These are phyloP conservation scores for Galaxias olidus DNA, from an alignment of 2,797 vertebrate species.

Conservation along the genomic window DNA sequence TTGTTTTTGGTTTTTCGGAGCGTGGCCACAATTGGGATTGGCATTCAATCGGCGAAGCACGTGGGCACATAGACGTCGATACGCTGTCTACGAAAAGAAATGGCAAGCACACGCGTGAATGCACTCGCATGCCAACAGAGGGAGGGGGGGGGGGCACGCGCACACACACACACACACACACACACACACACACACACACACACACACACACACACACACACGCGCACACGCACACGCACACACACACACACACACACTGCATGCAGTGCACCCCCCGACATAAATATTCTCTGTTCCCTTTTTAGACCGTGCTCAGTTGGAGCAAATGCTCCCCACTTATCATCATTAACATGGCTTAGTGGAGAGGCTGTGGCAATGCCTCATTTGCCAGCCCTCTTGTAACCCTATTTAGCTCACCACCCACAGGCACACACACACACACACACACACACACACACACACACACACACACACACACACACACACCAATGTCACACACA, in stretches of 20 bases:
- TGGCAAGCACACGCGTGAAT: too few species aligned
- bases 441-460: background rate
- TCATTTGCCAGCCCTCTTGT: conserved; percentile 41
- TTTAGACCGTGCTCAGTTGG: conserved; percentile 24
- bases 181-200: background rate
- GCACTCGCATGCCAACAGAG: too few species aligned
- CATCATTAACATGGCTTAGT: conserved; percentile 45
- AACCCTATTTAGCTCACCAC: conserved; percentile 38
- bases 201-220: too few species aligned
- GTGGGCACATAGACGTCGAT: too few species aligned
- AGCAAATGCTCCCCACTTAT: conserved; percentile 30
- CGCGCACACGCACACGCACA: background rate
- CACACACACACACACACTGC: background rate
- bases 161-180: background rate
- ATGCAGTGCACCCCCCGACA: background rate
- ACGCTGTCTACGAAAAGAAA: too few species aligned
- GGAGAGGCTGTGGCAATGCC: conserved; percentile 24
- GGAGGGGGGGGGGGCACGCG: too few species aligned
- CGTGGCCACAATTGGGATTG: too few species aligned
- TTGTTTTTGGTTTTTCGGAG: too few species aligned
- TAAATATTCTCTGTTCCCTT: conserved; percentile 5
- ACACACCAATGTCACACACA: conserved; percentile 7
- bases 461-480: conserved; percentile 7
- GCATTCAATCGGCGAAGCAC: too few species aligned
- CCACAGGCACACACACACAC: conserved; percentile 3